Conservation (phyloP, 2,888 invertebrate genomes). For the Sphinx pinastri region DNA sequence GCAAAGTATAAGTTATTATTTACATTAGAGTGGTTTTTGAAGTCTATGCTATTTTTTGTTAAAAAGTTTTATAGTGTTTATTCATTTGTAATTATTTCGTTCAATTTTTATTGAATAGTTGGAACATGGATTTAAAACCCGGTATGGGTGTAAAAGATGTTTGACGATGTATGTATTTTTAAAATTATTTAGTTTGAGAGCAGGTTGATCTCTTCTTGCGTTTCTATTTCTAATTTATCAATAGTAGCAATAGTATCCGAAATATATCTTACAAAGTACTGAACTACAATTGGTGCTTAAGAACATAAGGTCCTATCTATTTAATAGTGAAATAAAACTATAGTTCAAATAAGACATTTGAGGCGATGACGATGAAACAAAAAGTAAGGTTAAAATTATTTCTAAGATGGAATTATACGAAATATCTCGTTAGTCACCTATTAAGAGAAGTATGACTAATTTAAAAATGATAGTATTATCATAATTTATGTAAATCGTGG, state of each 20-base stretch:
- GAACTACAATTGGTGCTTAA: too few species aligned
- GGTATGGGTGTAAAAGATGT: not conserved
- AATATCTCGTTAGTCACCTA: not conserved
- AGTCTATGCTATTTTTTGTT: too few species aligned
- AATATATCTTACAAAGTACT: too few species aligned
- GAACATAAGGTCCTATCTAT: too few species aligned
- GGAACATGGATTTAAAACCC: not conserved
- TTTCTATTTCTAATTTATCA: too few species aligned
- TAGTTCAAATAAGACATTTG: too few species aligned
- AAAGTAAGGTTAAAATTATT: not conserved
- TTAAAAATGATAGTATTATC: not conserved
- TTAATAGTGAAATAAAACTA: too few species aligned
- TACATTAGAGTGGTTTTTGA: too few species aligned
- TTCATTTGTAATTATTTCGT: not conserved
- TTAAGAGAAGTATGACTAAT: slow-evolving; percentile 5
- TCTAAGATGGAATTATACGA: not conserved
- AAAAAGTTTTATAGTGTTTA: slow-evolving; percentile 10
- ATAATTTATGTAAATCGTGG: slow-evolving; percentile 14
- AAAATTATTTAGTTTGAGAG: not conserved
- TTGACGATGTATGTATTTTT: not conserved
- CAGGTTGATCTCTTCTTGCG: too few species aligned
- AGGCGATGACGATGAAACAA: too few species aligned
- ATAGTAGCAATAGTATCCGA: too few species aligned
- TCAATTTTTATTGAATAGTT: not conserved
- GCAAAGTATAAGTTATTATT: too few species aligned